phyloP scores from a whole-genome alignment of 2,797 vertebrate genomes.

The Phyllotis vaccarum region DNA sequence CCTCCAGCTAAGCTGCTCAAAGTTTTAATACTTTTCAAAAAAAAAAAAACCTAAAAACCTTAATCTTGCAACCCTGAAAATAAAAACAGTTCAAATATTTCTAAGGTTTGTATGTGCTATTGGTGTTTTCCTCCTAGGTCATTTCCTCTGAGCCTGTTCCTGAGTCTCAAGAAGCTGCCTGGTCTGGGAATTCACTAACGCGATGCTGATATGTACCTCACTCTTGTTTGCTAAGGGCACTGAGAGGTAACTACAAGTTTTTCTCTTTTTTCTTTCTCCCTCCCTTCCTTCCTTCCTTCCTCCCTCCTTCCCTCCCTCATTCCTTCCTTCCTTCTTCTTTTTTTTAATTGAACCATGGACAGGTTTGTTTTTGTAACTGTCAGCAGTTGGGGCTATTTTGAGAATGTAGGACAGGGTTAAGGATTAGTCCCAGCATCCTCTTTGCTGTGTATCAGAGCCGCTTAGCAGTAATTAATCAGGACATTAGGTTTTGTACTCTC shows the following conservation, averaged over 20 bases:
- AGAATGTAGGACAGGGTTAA: conserved; percentile 91
- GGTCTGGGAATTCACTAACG: conserved; percentile 7
- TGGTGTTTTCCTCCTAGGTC: not conserved
- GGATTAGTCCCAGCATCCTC: conserved; percentile 91
- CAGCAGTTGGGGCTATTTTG: conserved; percentile 92
- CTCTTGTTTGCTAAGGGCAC: conserved; percentile 44
- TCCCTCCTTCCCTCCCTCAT: conserved; percentile 54
- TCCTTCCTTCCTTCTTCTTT: conserved; percentile 51
- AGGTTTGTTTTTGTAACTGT: conserved; percentile 89
- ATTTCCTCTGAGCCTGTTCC: not conserved
- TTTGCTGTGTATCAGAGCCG: conserved; percentile 91
- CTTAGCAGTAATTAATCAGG: conserved; percentile 93
- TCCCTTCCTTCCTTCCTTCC: not conserved
- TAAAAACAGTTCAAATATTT: conserved; percentile 27
- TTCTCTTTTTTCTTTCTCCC: not conserved
- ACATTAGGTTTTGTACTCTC: conserved; percentile 91
- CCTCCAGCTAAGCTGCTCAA: not conserved
- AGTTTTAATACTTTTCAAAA: conserved; percentile 33
- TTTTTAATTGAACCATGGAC: conserved; percentile 52
- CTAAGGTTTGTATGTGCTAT: not conserved
- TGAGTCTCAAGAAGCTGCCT: conserved; percentile 28
- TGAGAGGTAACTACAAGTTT: conserved; percentile 58
- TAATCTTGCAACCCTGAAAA: conserved; percentile 28
- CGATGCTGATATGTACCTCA: not conserved
- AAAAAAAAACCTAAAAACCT: not conserved